These are phyloP conservation scores for Tinea trinotella DNA, from an alignment of 2,888 invertebrate genomes.

Conservation along the genomic window DNA sequence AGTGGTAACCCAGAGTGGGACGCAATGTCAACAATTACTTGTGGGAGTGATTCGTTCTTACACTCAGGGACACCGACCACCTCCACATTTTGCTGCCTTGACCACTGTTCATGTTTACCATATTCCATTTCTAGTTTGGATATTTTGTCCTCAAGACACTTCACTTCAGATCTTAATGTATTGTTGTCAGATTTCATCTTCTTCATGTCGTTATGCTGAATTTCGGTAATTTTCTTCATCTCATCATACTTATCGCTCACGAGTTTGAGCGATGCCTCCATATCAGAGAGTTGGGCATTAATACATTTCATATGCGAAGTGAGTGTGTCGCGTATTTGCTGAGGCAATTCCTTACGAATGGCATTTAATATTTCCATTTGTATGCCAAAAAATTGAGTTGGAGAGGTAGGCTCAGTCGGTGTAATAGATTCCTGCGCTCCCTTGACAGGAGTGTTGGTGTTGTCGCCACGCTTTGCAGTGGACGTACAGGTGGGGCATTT, in stretches of 20 bases:
- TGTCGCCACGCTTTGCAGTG: not conserved
- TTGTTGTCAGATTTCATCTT: not conserved
- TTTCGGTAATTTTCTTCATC: not conserved
- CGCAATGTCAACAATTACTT: not conserved
- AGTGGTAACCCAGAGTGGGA: not conserved
- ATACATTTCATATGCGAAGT: not conserved
- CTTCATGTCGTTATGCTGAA: not conserved
- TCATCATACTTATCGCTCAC: not conserved
- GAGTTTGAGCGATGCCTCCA: not conserved
- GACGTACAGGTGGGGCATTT: not conserved
- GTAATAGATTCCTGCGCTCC: not conserved
- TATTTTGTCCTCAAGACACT: not conserved
- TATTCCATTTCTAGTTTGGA: not conserved
- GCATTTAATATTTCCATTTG: not conserved
- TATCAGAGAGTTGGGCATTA: not conserved
- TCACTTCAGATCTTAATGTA: not conserved
- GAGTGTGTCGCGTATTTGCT: not conserved
- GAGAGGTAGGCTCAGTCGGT: not conserved
- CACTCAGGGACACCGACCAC: conserved; percentile 1
- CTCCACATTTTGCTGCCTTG: not conserved
- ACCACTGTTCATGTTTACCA: not conserved
- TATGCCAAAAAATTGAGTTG: not conserved
- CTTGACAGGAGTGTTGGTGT: not conserved
- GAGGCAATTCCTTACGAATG: not conserved
- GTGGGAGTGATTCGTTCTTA: not conserved